Conservation (phyloP, 35 echinoderm and acorn worm species). For the Stichopus chloronotus region DNA sequence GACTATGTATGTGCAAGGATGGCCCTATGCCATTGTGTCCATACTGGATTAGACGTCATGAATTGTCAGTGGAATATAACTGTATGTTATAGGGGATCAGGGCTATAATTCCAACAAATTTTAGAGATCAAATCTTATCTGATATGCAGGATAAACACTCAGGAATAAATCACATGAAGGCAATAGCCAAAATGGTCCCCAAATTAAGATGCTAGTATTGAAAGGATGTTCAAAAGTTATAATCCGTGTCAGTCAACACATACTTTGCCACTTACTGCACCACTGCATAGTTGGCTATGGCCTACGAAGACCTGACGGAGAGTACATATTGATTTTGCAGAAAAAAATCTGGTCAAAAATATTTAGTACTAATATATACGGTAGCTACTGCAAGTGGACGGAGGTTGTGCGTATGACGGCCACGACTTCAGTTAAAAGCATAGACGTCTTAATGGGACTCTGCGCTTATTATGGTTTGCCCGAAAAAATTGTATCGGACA, state of each 20-base stretch:
- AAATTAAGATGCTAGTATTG: no score
- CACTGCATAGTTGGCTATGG: background rate
- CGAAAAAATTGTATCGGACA: constrained; percentile 18
- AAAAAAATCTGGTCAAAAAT: background rate
- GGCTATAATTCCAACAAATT: constrained; percentile 28
- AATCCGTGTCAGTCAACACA: background rate
- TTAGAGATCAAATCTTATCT: constrained; percentile 15
- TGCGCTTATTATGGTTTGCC: background rate
- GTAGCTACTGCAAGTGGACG: background rate
- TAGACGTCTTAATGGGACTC: background rate
- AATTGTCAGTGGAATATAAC: constrained; percentile 57
- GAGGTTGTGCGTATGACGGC: background rate
- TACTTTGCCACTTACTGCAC: background rate
- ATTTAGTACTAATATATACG: background rate
- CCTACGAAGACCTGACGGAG: background rate
- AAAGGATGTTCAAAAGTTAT: background rate
- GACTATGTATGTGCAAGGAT: constrained; percentile 25
- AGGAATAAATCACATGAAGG: no score
- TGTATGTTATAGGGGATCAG: constrained; percentile 65
- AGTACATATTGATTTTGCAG: constrained; percentile 19
- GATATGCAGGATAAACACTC: constrained; percentile 41
- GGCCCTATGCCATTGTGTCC: background rate
- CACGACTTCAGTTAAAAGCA: background rate
- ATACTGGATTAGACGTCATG: background rate
- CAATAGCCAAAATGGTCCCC: no score